These are phyloP conservation scores for Gopherus evgoodei DNA, from an alignment of 2,113 vertebrate species.

Conservation along the genomic window DNA sequence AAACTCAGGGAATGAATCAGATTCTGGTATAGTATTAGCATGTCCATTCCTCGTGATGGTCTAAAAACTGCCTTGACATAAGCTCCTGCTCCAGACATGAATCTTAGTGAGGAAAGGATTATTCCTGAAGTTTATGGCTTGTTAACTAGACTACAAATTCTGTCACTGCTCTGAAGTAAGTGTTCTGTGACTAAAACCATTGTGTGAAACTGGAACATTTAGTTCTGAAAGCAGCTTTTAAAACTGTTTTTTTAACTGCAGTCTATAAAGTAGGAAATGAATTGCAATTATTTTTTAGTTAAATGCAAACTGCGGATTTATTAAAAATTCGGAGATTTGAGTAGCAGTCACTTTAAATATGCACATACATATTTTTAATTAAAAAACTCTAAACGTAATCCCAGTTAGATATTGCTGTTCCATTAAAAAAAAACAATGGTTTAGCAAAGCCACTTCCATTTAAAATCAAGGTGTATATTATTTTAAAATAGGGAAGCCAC, in stretches of 20 bases:
- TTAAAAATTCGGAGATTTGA: not conserved
- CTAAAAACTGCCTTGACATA: not conserved
- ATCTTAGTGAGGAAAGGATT: not conserved
- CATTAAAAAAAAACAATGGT: not conserved
- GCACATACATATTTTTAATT: not conserved
- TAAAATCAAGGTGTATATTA: not conserved
- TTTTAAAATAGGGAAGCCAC: not conserved
- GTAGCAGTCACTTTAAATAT: not conserved
- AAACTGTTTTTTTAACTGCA: not conserved
- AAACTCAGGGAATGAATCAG: accelerated
- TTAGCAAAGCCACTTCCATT: not conserved
- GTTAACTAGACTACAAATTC: not conserved
- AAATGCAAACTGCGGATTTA: not conserved
- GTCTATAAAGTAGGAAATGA: not conserved
- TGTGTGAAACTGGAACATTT: not conserved
- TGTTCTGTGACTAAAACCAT: not conserved
- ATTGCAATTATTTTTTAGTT: not conserved
- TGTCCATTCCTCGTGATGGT: not conserved
- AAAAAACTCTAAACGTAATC: not conserved
- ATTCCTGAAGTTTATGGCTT: not conserved
- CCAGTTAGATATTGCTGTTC: not conserved
- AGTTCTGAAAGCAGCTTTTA: not conserved
- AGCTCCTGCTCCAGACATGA: not conserved
- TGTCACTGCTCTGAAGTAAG: not conserved
- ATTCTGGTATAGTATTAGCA: not conserved